Evolutionary conservation across 2,113 vertebrate species (phyloP).

Genomic region (Varanus salvator): DNA sequence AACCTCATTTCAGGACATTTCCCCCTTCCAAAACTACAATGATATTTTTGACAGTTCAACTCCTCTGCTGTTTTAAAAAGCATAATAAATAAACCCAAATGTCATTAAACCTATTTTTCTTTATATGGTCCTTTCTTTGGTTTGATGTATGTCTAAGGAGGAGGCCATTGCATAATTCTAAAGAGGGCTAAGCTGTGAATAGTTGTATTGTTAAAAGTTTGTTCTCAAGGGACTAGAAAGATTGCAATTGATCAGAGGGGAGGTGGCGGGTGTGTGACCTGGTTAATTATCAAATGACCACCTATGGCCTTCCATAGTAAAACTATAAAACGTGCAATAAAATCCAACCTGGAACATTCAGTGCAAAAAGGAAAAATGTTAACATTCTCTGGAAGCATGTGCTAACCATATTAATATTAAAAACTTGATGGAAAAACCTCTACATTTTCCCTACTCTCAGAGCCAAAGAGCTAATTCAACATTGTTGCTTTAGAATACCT

Average conservation of each 20-base stretch:
- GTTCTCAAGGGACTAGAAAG: background rate
- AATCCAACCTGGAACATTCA: slow-evolving; percentile 10
- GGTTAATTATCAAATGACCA: slow-evolving; percentile 11
- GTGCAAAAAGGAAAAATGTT: slow-evolving; percentile 12
- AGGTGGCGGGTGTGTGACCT: background rate
- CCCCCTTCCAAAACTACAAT: no score
- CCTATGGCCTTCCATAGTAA: background rate
- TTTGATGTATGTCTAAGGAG: background rate
- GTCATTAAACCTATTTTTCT: background rate
- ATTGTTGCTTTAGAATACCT: slow-evolving; percentile 21
- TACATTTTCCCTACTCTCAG: slow-evolving; percentile 15
- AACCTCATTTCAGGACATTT: no score
- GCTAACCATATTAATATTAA: slow-evolving; percentile 39
- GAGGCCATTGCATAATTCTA: background rate
- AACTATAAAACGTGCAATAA: background rate
- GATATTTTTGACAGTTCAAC: no score
- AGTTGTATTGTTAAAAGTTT: background rate
- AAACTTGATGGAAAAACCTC: slow-evolving; percentile 19
- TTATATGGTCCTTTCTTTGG: background rate
- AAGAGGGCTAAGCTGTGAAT: background rate
- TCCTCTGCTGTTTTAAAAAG: no score
- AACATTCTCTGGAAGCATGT: background rate
- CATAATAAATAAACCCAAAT: no score
- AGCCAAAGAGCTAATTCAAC: slow-evolving; percentile 24
- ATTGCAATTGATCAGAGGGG: background rate